Percentiles rank a stretch among this genome's conserved stretches.
phyloP scores from a whole-genome alignment of 2,797 vertebrate genomes.

The Enteromius afrohamiltoni region DNA sequence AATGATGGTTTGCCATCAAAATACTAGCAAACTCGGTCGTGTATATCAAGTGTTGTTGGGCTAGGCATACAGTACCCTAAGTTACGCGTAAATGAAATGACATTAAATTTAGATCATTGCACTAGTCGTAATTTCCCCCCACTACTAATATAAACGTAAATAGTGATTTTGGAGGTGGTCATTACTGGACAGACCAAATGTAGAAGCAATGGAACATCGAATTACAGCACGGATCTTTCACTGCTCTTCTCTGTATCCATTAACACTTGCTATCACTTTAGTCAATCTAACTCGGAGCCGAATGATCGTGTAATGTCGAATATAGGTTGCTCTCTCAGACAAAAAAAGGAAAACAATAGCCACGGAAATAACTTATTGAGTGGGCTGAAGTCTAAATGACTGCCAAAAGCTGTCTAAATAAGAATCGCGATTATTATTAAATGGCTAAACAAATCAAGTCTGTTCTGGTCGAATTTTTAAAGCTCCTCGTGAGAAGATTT shows the following conservation, averaged over 20 bases:
- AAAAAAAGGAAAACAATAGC: not conserved
- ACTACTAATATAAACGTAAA: not conserved
- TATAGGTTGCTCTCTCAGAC: not conserved
- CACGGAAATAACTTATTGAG: slow-evolving; percentile 22
- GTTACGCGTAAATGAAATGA: not conserved
- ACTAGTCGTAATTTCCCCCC: not conserved
- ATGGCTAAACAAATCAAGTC: slow-evolving; percentile 18
- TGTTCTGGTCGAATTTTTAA: slow-evolving; percentile 20
- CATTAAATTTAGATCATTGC: not conserved
- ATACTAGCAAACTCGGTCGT: slow-evolving; percentile 9
- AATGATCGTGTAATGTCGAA: not conserved
- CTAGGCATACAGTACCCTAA: slow-evolving; percentile 4
- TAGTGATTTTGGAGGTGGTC: not conserved
- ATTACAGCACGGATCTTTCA: not conserved
- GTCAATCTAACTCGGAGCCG: not conserved
- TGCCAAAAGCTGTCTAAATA: not conserved
- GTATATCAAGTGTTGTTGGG: not conserved
- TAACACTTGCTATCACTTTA: not conserved
- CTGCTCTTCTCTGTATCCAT: not conserved
- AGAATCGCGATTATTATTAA: not conserved
- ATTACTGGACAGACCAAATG: not conserved
- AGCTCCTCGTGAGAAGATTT: slow-evolving; percentile 2
- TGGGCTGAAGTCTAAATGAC: slow-evolving; percentile 2
- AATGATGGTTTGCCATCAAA: not conserved
- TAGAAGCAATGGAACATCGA: not conserved